Evolutionary conservation across 2,888 invertebrate genomes (phyloP), one percentile per base, ranked within the genome.

Genomic region (Balanococcus diminutus): DNA sequence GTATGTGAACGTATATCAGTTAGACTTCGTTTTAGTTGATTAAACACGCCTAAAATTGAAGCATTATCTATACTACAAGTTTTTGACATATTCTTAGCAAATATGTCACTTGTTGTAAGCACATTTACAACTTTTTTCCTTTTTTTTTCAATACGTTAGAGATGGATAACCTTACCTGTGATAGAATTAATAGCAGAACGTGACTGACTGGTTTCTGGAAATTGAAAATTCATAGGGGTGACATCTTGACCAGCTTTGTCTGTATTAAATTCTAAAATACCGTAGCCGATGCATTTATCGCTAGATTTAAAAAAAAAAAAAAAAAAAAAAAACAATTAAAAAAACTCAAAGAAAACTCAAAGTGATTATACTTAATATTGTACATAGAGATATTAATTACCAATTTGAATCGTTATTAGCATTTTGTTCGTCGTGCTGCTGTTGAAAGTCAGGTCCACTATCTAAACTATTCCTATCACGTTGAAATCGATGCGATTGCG

Each of bases 191-290:
- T 91, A 0, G 94, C 94, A 16, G 94, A 93, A 28, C 88, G 87
- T 22, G 86, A 87, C 36, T 88, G 88, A 88, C 93, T 92, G 89
- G 94, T 93, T 87, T 93, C 92, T 88, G 93, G 93, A 89, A 95
- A 96, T 89, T 95, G 93, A 88, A 95, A 92, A 90, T 96, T 96
- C 87, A 96, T 92, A 0, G 96, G 96, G 1, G 96, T 96, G 86
- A 96, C 95, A 89, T 96, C 96, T 89, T 94, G 94, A 0, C 96
- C 96, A 0, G 96, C 96, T 89, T 96, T 96, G 87, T 95, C 95
- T 0, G 96, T 95, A 31, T 95, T 94, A 90, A 96, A 96, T 90
- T 96, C 96, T 85, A 96, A 90, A 88, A 95, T 94, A 72, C 94
- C 94, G 87, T 94, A 93, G 86, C 87, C 87, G 1, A 84, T 89